Conservation (phyloP, 2,797 vertebrate genomes). For the Myiothlypis coronata region DNA sequence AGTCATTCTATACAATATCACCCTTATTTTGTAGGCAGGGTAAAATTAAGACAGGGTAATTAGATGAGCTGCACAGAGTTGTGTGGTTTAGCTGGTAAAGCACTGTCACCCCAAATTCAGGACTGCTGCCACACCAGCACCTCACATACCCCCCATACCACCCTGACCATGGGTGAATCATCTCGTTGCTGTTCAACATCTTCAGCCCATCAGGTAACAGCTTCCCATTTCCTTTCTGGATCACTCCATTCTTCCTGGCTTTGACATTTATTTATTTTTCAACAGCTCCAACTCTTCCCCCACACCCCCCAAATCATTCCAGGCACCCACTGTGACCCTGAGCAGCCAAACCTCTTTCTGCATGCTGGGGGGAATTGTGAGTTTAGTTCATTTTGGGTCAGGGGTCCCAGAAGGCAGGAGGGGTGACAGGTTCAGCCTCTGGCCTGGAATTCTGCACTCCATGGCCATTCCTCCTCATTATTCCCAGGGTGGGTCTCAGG, state of each 20-base stretch:
- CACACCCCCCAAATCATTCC: accelerated
- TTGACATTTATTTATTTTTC: background rate
- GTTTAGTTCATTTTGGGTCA: background rate
- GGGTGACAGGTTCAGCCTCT: background rate
- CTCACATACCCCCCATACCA: accelerated
- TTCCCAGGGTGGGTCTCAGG: background rate
- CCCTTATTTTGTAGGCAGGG: background rate
- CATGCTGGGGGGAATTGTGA: too few relatives aligned
- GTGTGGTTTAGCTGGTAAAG: background rate
- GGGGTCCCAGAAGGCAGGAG: background rate
- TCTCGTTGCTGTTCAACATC: background rate
- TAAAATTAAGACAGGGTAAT: background rate
- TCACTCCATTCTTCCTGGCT: background rate
- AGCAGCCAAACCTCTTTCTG: background rate
- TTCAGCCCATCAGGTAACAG: accelerated
- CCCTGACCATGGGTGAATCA: accelerated
- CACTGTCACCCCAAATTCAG: background rate
- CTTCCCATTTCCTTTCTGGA: background rate
- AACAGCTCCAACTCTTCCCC: background rate
- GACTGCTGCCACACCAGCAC: background rate
- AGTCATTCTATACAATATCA: background rate
- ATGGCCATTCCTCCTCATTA: background rate
- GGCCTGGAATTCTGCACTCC: accelerated
- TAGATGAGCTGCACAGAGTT: background rate
- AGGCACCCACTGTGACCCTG: background rate